Conservation (phyloP, 2,797 vertebrate species). For the Sebastes trivittatus region DNA sequence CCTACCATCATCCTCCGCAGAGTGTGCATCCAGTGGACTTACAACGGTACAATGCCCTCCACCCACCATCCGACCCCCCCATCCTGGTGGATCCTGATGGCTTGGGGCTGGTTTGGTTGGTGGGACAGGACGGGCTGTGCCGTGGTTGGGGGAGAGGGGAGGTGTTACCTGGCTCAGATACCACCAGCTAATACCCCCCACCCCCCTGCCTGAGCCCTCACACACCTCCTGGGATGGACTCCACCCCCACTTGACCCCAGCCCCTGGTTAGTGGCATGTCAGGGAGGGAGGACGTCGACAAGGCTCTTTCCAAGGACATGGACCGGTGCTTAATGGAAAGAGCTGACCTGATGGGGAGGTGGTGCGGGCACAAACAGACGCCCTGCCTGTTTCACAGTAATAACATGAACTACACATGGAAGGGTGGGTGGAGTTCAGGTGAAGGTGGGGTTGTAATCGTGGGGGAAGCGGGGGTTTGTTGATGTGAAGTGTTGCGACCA, state of each 20-base stretch:
- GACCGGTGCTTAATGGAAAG: conserved; percentile 49
- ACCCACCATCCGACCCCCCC: background rate
- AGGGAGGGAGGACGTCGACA: background rate
- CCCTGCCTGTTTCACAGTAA: conserved; percentile 5
- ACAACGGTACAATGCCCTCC: background rate
- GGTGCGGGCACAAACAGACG: background rate
- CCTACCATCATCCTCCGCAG: conserved; percentile 22
- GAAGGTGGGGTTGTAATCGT: background rate
- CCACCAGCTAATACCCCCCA: conserved; percentile 60
- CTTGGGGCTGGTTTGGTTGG: background rate
- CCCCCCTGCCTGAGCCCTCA: conserved; percentile 7
- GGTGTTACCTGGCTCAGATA: conserved; percentile 65
- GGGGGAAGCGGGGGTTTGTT: conserved; percentile 30
- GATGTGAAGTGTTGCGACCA: conserved; percentile 57
- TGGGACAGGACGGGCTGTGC: conserved; percentile 6
- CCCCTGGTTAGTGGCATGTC: conserved; percentile 5
- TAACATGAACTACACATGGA: conserved; percentile 40
- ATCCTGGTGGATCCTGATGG: background rate
- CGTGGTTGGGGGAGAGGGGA: conserved; percentile 9
- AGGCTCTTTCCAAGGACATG: conserved; percentile 64
- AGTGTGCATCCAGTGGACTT: conserved; percentile 37
- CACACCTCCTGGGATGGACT: conserved; percentile 28
- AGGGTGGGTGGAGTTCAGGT: conserved; percentile 9
- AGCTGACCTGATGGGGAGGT: conserved; percentile 17
- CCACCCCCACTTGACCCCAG: background rate